Base-by-base conservation (phyloP, 2,113 vertebrate species). In the Sclerurus mexicanus region DNA sequence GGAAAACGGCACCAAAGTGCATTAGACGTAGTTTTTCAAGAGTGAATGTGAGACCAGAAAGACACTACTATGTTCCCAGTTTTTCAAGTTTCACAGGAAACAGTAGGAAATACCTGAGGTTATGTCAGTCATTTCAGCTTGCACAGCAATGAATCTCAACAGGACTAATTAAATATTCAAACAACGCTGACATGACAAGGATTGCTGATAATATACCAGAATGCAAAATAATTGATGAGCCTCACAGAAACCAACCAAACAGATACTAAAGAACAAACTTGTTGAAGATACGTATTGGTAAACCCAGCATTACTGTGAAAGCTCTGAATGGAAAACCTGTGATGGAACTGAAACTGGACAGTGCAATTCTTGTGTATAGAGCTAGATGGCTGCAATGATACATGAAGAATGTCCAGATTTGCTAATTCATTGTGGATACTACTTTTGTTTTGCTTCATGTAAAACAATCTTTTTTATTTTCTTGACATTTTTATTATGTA, bases 321-420 rank as follows among this genome's bases (percentile, higher is more conserved):
- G 28, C 24, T 56, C 9, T 18, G n/a, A 49, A 23, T 35, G 58
- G 58, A 44, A 75, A 93, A 76, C 28, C 23, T 47, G n/a, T 35
- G 68, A 7, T 4, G 4, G 59, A 77, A 75, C n/a, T 21, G n/a
- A 46, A 84, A 28, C 39, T 24, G 33, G 40, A 16, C 8, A 33
- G 27, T 96, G 94, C 72, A 92, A 5, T 95, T 87, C 84, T 89
- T 49, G 31, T 33, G 4, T 39, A 1, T 10, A n/a, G 58, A 63
- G 83, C 92, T 96, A 97, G 97, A 95, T 95, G 97, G 97, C 96
- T 97, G 94, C 87, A 96, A 49, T 39, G 81, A 39, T 80, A 83
- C 95, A 60, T 67, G 47, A 28, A 71, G 35, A 64, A 50, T 9
- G 18, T 46, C 58, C 75, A 56, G 49, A 52, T 76, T 90, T 87